These are phyloP conservation scores for Drosophila malerkotliana DNA, from an alignment of 1,140 invertebrate species.

Conservation along the genomic window DNA sequence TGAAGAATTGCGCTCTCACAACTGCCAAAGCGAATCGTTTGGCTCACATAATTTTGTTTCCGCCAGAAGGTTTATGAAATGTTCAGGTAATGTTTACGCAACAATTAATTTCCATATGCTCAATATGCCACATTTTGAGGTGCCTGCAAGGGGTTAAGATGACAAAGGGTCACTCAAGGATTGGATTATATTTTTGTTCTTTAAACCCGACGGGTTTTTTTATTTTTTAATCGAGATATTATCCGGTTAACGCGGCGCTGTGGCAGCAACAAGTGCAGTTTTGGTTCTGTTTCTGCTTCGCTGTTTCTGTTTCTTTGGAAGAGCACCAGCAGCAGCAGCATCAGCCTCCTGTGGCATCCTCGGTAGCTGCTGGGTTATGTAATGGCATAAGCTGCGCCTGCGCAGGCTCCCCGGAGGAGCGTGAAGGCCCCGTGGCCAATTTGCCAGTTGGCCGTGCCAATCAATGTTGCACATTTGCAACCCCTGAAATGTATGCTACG, in stretches of 20 bases:
- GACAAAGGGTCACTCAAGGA: not conserved
- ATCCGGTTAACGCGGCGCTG: constrained; percentile 23
- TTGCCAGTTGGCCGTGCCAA: constrained; percentile 59
- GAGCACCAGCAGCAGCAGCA: not conserved
- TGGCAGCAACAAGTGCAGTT: constrained; percentile 78
- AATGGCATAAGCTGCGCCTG: constrained; percentile 68
- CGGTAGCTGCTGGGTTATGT: constrained; percentile 52
- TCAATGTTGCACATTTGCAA: constrained; percentile 73
- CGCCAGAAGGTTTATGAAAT: constrained; percentile 1
- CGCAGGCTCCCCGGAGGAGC: constrained; percentile 38
- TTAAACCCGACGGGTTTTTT: constrained; percentile 17
- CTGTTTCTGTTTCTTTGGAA: constrained; percentile 9
- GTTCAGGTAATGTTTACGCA: constrained; percentile 63
- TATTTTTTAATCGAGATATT: not conserved
- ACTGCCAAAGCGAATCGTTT: constrained; percentile 12
- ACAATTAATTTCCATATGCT: constrained; percentile 60
- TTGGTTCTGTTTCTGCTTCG: constrained; percentile 57
- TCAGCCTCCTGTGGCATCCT: constrained; percentile 37
- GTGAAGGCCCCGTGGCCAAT: constrained; percentile 55
- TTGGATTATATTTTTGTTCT: not conserved
- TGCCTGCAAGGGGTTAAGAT: constrained; percentile 26
- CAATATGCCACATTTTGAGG: constrained; percentile 63
- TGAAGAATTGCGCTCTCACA: constrained; percentile 27
- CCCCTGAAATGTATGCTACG: constrained; percentile 79
- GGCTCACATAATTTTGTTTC: constrained; percentile 49